Conservation (phyloP, 2,113 vertebrate genomes). For the Syrrhaptes paradoxus region DNA sequence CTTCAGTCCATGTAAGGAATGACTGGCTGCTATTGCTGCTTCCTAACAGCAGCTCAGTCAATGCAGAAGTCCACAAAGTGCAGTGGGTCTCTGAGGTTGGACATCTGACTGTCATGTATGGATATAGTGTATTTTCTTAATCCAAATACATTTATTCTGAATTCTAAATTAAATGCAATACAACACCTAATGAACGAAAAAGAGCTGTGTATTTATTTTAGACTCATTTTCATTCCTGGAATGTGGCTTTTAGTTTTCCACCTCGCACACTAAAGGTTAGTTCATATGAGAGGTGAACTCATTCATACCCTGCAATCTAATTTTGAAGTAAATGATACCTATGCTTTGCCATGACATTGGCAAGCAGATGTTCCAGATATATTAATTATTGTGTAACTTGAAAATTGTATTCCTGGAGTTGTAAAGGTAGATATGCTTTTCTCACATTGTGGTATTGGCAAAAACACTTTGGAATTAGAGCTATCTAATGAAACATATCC, state of each 20-base stretch:
- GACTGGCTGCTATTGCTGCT: not conserved
- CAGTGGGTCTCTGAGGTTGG: not conserved
- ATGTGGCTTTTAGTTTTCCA: not conserved
- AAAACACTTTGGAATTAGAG: not conserved
- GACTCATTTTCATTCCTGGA: not conserved
- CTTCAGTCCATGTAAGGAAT: not conserved
- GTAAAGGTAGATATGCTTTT: not conserved
- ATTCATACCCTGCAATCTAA: not conserved
- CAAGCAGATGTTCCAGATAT: not conserved
- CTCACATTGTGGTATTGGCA: not conserved
- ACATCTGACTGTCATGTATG: not conserved
- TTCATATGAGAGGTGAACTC: not conserved
- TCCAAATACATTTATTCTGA: not conserved
- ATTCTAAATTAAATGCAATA: not conserved
- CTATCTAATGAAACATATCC: not conserved
- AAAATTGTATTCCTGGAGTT: not conserved
- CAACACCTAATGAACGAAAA: not conserved
- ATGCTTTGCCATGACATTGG: not conserved
- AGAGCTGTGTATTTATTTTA: not conserved
- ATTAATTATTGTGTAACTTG: not conserved
- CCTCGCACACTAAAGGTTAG: not conserved
- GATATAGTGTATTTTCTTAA: not conserved
- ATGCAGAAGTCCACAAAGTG: not conserved
- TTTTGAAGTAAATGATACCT: not conserved
- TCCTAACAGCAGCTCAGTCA: not conserved